Base-by-base conservation (phyloP, 2,888 invertebrate species). In the Caenorhabditis angaria region DNA sequence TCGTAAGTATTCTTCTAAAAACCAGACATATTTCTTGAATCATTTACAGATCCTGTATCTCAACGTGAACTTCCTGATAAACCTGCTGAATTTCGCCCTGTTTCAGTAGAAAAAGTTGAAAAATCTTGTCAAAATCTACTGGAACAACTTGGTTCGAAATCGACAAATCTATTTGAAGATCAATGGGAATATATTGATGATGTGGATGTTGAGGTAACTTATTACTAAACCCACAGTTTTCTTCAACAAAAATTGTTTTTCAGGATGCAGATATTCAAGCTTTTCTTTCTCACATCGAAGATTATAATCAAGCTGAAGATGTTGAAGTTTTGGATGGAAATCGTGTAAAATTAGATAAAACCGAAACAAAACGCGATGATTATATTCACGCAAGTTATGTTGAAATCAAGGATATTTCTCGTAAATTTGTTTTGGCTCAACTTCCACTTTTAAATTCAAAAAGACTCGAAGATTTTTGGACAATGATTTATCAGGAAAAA, bases 401-500 rank as follows among this genome's bases (percentile, higher is more conserved):
- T n/a, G n/a, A n/a, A n/a, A n/a, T n/a, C n/a, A n/a, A n/a, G n/a
- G n/a, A n/a, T n/a, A 24, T 50, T 6, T 10, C 25, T 5, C 32
- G 56, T 2, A 56, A 56, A 56, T 56, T 56, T 8, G 27, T 56
- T 32, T 24, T 56, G 10, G 20, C 32, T 24, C 56, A 56, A 56
- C 24, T 56, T 2, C 56, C 56, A 5, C 3, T 6, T 14, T 2
- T 22, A n/a, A 35, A 32, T 14, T 20, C 20, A 2, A 29, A 29
- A 18, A 20, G n/a, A 27, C 35, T 4, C 2, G 56, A 56, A 56
- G 35, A 56, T 22, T 56, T 56, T 35, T 56, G 56, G 56, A 5
- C 56, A 14, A 56, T 56, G 56, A 14, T 56, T 35, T 56, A 56
- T 35, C 56, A 56, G 28, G 22, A 56, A 20, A 32, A 24, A 27